phyloP scores from a whole-genome alignment of 2,888 invertebrate species.

The Ligdia adustata region DNA sequence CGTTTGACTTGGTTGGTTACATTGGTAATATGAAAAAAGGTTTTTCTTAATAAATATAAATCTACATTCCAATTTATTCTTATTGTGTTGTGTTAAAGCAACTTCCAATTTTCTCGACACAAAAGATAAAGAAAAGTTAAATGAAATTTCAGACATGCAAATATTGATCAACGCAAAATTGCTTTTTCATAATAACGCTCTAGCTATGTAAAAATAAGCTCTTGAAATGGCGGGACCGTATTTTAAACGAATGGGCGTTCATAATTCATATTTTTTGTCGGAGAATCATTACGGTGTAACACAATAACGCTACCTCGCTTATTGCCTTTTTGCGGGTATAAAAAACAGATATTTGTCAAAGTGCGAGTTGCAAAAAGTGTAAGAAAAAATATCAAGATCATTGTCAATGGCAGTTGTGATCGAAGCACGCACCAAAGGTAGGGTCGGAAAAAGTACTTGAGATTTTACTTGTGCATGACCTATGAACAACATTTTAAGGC shows the following conservation, averaged over 20 bases:
- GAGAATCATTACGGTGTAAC: slow-evolving; percentile 52
- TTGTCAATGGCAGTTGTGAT: slow-evolving; percentile 65
- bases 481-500: too few species aligned
- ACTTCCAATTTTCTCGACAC: slow-evolving; percentile 25
- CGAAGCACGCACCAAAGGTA: too few species aligned
- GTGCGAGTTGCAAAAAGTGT: slow-evolving; percentile 48
- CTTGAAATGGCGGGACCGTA: slow-evolving; percentile 45
- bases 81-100: slow-evolving; percentile 24
- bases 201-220: slow-evolving; percentile 48
- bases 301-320: slow-evolving; percentile 55
- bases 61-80: slow-evolving; percentile 3
- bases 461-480: too few species aligned
- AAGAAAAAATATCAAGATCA: slow-evolving; percentile 74
- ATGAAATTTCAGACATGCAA: slow-evolving; percentile 42
- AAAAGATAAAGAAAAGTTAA: slow-evolving; percentile 40
- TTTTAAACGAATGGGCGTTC: slow-evolving; percentile 47
- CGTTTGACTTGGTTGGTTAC: too few species aligned
- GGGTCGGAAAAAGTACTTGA: too few species aligned
- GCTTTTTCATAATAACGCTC: slow-evolving; percentile 45
- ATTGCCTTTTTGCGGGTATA: slow-evolving; percentile 50
- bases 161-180: slow-evolving; percentile 46
- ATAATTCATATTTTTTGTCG: slow-evolving; percentile 49
- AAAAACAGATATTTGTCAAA: slow-evolving; percentile 56
- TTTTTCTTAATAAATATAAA: too few species aligned
- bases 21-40: too few species aligned